Base-by-base conservation (phyloP, 2,888 invertebrate genomes). In the Gerris lacustris region DNA sequence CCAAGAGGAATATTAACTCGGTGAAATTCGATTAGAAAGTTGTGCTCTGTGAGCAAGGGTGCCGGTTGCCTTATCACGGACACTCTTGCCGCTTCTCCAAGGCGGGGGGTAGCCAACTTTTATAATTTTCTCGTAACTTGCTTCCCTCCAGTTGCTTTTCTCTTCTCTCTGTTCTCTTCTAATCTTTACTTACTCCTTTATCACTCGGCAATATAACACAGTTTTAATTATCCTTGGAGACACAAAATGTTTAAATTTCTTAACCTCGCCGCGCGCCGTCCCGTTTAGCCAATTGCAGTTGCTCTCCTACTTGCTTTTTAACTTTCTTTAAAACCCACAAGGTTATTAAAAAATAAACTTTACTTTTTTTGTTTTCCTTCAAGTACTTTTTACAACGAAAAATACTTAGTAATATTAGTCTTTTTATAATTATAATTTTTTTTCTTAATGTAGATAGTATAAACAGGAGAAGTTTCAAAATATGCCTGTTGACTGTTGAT, bases 11-110 rank as follows among this genome's bases (percentile, higher is more conserved):
- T 64, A 64, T 64, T 64, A 64, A 64, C 64, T 64, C 64, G 9
- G 64, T 64, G 64, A 64, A 64, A 64, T 64, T 64, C 64, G 64
- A 64, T 64, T 64, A 64, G 64, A 64, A 64, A n/a, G 9, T 9
- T 64, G 1, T 64, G 5, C 31, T 31, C 31, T 31, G 31, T 55
- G 9, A 55, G 55, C 55, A 15, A 55, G 55, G 55, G 55, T 11
- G 64, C 17, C 62, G 62, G 15, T n/a, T n/a, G 2, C 64, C 64
- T 64, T 64, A 64, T 64, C 64, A 64, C 64, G 9, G 31, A 64
- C 64, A 18, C 17, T 31, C 64, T 31, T 9, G n/a, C 11, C 31
- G 17, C 64, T 64, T n/a, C 31, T 64, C 55, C 9, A 55, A 31
- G 31, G 31, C 31, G 31, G 4, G 4, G 31, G 31, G 31, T 15